Conservation (phyloP, 2,888 invertebrate species). For the Diogma glabrata region DNA sequence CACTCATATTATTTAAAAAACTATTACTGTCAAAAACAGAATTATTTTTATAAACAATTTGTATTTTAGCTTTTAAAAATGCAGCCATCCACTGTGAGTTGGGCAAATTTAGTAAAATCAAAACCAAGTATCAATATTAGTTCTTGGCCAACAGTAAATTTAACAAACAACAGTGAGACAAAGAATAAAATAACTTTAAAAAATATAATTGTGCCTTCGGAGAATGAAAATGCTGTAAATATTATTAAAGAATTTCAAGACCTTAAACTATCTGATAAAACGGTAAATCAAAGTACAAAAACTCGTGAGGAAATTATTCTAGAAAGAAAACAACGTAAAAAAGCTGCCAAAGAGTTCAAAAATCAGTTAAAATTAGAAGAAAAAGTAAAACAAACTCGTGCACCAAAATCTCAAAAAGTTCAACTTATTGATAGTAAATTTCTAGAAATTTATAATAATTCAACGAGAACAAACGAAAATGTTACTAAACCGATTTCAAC, state of each 20-base stretch:
- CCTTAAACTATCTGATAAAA: too few species aligned
- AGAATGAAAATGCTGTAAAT: too few species aligned
- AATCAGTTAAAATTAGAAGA: neutral
- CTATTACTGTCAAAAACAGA: too few species aligned
- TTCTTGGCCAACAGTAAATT: neutral
- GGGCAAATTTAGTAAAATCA: constrained; percentile 7
- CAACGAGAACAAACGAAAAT: neutral
- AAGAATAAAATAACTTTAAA: neutral
- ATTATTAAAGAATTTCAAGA: neutral
- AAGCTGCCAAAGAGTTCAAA: neutral
- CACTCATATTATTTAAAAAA: too few species aligned
- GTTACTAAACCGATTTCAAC: neutral
- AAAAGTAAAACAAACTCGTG: neutral
- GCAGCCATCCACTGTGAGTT: neutral
- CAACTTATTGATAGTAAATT: constrained; percentile 6
- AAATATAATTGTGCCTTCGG: too few species aligned
- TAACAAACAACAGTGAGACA: neutral
- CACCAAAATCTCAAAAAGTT: constrained; percentile 1
- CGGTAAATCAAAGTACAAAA: neutral
- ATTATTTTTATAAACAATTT: too few species aligned
- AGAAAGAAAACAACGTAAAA: neutral
- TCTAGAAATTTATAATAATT: neutral
- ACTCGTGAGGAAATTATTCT: neutral
- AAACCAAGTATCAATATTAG: neutral
- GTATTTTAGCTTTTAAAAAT: too few species aligned